These are phyloP conservation scores for Brachyrhaphis roseni DNA, from an alignment of 2,797 vertebrate genomes.

Conservation along the genomic window DNA sequence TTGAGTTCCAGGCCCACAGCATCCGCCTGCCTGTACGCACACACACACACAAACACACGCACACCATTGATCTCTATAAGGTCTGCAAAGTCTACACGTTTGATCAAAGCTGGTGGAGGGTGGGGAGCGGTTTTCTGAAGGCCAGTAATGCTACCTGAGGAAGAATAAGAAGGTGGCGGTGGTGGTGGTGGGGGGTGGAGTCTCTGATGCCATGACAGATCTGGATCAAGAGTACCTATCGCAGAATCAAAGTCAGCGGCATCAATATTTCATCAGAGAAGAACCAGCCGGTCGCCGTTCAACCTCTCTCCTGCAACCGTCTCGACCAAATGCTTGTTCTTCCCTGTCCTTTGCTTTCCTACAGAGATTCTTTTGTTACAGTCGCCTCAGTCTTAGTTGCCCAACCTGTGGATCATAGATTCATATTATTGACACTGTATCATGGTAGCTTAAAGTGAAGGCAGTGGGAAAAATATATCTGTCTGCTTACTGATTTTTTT, in stretches of 20 bases:
- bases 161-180: conserved; percentile 19
- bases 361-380: conserved; percentile 1
- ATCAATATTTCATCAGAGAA: conserved; percentile 77
- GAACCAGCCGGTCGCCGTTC: conserved; percentile 41
- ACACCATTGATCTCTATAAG: conserved; percentile 64
- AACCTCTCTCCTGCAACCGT: conserved; percentile 28
- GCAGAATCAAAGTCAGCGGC: conserved; percentile 72
- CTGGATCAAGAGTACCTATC: conserved; percentile 75
- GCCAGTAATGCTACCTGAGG: conserved; percentile 52
- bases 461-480: background rate
- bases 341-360: conserved; percentile 25
- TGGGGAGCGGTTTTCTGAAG: conserved; percentile 59
- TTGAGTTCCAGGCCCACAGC: conserved; percentile 54
- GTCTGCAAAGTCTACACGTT: conserved; percentile 63
- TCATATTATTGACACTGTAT: background rate
- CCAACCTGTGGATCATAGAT: background rate
- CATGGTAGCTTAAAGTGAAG: no score
- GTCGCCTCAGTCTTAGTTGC: background rate
- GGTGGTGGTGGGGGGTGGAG: conserved; percentile 11
- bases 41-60: conserved; percentile 23
- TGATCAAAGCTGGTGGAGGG: conserved; percentile 66
- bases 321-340: conserved; percentile 8
- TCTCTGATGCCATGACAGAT: conserved; percentile 62
- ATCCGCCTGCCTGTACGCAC: conserved; percentile 34
- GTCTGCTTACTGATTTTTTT: background rate